Base-by-base conservation (phyloP, 2,888 invertebrate species). In the Patella depressa region DNA sequence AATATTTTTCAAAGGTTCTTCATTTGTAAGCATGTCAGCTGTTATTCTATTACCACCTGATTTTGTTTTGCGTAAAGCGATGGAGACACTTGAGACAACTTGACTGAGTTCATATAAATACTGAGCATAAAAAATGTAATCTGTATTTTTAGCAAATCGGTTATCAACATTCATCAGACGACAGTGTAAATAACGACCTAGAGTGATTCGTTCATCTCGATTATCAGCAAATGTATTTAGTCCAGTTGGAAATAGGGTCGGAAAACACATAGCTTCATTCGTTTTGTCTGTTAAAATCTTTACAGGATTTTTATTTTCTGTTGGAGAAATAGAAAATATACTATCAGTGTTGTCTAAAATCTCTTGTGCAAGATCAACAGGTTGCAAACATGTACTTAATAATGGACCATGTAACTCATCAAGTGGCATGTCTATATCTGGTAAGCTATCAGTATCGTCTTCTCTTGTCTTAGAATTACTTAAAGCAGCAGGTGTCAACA, bases 321-420 rank as follows among this genome's bases (percentile, higher is more conserved):
- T 76, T 12, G 79, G 82, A 17, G 82, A 79, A 14, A 82, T 19
- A 75, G 54, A 73, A 55, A 75, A 76, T 12, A 78, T 76, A 11
- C 76, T 53, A 53, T 82, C 74, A 45, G 29, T n/a, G 24, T 76
- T 57, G 54, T 79, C 78, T 14, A 77, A 14, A 45, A 78, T 53
- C 19, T 45, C 45, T 45, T 45, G 45, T 45, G 45, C 45, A 45
- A 45, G 45, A 9, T 45, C 45, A 45, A 45, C 45, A 9, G 45
- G 45, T 45, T 45, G 45, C 45, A 45, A 45, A 45, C 45, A 45
- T 9, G 45, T 45, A 45, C 45, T 45, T 45, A 45, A 45, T 9
- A 45, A 45, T 45, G 45, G 45, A 9, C 45, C 45, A 45, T 45
- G 45, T 45, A 45, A 24, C 7, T 24, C n/a, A 17, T 24, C 45